A percentile compares a stretch with the other conserved stretches of the same genome.
phyloP scores from a whole-genome alignment of 2,797 vertebrate genomes.

The Chaetophractus vellerosus region DNA sequence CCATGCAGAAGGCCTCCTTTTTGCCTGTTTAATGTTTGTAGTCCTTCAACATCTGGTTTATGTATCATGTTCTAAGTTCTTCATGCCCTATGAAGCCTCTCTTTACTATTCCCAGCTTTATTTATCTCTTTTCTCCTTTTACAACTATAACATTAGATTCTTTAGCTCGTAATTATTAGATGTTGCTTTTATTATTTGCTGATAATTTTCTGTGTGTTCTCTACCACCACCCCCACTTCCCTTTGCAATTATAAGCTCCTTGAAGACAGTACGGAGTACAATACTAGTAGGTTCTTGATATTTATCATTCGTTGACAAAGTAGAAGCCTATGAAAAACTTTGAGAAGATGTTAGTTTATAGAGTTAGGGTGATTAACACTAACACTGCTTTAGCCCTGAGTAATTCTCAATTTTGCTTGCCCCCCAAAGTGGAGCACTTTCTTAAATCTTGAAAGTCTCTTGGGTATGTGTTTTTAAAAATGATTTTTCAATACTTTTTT shows the following conservation, averaged over 20 bases:
- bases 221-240: background rate
- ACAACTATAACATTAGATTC: background rate
- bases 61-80: constrained; percentile 27
- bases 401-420: constrained; percentile 27
- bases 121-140: constrained; percentile 13
- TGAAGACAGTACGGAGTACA: background rate
- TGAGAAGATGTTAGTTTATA: constrained; percentile 24
- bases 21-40: background rate
- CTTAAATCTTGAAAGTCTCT: constrained; percentile 40
- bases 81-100: background rate
- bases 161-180: constrained; percentile 11
- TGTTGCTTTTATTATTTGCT: constrained; percentile 32
- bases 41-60: background rate
- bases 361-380: background rate
- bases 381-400: background rate
- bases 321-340: constrained; percentile 33
- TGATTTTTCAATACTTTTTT: background rate
- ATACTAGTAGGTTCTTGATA: background rate
- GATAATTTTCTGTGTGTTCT: background rate
- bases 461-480: background rate
- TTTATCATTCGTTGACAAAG: background rate
- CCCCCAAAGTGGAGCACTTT: constrained; percentile 21
- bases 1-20: background rate
- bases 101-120: background rate
- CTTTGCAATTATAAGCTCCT: constrained; percentile 1